Evolutionary conservation across 2,113 vertebrate species (phyloP), one percentile per base, ranked within the genome.

Genomic region (Sinocyclocheilus maitianheensis): DNA sequence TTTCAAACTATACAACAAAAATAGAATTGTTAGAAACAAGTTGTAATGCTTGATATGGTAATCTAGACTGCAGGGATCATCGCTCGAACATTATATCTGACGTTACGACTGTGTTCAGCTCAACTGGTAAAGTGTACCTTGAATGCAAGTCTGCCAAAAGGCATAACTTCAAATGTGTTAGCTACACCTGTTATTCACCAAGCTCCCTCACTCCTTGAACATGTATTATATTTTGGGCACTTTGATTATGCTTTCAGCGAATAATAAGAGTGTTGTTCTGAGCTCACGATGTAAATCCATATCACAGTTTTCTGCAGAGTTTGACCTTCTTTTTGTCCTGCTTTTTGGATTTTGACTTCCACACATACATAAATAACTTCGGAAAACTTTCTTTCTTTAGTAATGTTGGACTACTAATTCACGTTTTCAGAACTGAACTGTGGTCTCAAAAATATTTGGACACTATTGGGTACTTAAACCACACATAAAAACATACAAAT

Each of bases 41-140:
- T 43, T 46, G 24, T 48, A 75, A 11, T 24, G 72, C 22, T 75
- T 75, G 72, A 76, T 51, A 51, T 76, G 43, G 4, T 26, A 48
- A n/a, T 48, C 40, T 22, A 74, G 71, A 43, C 71, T 51, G 43
- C 43, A 76, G 43, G 72, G 72, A 76, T 76, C 72, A 72, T n/a
- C 1, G 22, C 10, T 40, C 34, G 0, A 22, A 3, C 37, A 12
- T 43, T 72, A 22, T 40, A 43, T 43, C 69, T 72, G 69, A 72
- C 4, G 0, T 11, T n/a, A 22, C 16, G 34, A 40, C 69, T 22
- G 9, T 43, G 34, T 72, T 22, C 69, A 72, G 69, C 20, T 72
- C 37, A 43, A 22, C 10, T 72, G 67, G 8, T 71, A 20, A 11
- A 43, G 69, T 72, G 9, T 72, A 72, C 18, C 20, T 72, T 43